Evolutionary conservation across 30 jellyfish, hydroid and myxozoan genomes (phyloP).

Genomic region (Turritopsis dohrnii): DNA sequence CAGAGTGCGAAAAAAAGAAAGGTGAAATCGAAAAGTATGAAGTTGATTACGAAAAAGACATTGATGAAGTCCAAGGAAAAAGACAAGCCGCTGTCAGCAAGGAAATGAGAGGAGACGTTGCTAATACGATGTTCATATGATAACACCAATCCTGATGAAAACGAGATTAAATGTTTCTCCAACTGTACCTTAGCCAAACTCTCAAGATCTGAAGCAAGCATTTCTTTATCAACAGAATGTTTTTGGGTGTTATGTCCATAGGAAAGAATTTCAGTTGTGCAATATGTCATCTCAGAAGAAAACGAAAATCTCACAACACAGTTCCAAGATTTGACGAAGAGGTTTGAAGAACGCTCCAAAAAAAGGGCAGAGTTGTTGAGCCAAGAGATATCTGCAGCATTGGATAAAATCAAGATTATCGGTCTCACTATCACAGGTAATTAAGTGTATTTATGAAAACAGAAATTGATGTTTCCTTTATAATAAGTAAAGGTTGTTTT

Average conservation of each 20-base stretch:
- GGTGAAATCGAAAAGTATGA: conserved; percentile 22
- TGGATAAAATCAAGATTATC: conserved; percentile 22
- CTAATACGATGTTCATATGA: not conserved
- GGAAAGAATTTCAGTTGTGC: conserved; percentile 29
- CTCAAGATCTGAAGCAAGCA: not conserved
- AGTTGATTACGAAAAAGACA: conserved; percentile 44
- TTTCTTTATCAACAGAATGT: conserved; percentile 3
- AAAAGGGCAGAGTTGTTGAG: conserved; percentile 11
- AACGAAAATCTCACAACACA: conserved; percentile 10
- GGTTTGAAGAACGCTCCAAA: conserved; percentile 29
- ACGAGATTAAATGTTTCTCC: not conserved
- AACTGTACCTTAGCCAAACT: conserved; percentile 20
- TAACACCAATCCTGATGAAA: not conserved
- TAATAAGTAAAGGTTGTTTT: too few relatives aligned
- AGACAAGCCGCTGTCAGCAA: conserved; percentile 28
- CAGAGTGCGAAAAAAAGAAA: conserved; percentile 16
- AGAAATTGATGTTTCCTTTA: too few relatives aligned
- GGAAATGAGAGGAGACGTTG: conserved; percentile 14
- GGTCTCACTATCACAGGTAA: conserved; percentile 52
- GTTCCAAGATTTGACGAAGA: conserved; percentile 16
- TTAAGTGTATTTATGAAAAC: too few relatives aligned
- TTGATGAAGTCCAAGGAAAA: conserved; percentile 14
- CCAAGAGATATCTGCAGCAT: conserved; percentile 42
- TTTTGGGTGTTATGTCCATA: conserved; percentile 34
- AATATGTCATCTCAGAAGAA: conserved; percentile 7